Evolutionary conservation across 2,888 invertebrate genomes (phyloP), one percentile per base, ranked within the genome.

Genomic region (Micoletzkya japonica): DNA sequence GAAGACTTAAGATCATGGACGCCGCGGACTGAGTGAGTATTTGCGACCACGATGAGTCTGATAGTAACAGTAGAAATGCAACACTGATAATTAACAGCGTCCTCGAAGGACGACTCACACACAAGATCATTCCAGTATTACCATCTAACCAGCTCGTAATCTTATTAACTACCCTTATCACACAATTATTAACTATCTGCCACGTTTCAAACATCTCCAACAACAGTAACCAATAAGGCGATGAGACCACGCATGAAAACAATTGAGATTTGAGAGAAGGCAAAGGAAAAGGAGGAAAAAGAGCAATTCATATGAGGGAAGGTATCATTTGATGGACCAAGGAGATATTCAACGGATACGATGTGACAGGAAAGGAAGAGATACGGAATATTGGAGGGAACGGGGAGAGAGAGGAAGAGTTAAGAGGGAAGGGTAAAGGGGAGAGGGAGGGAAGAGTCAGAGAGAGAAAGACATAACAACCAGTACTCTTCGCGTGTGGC

Each of bases 131-230:
- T n/a, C n/a, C n/a, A n/a, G n/a, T n/a, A n/a, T n/a, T n/a, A n/a
- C n/a, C n/a, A n/a, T n/a, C n/a, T n/a, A n/a, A n/a, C n/a, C n/a
- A n/a, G n/a, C n/a, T n/a, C n/a, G n/a, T n/a, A n/a, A n/a, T n/a
- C n/a, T n/a, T n/a, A n/a, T n/a, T n/a, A n/a, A n/a, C n/a, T n/a
- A n/a, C n/a, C n/a, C n/a, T n/a, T n/a, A n/a, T n/a, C 58, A 59
- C 10, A 59, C 58, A 36, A 26, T 37, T 37, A 26, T 59, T 37
- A 36, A 32, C 58, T n/a, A 59, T 37, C 14, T 37, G 37, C 37
- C 58, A 37, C 26, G 36, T 37, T 36, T 59, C 58, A 37, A 59
- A 37, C 26, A 36, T 59, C 34, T 20, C 57, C 34, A 34, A 34
- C 36, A 34, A n/a, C 30, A 34, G 32, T 1, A 20, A n/a, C 36